Percentiles rank a stretch among this genome's conserved stretches.
Evolutionary conservation across 2,113 vertebrate species (phyloP).

Genomic region (Acinonyx jubatus): DNA sequence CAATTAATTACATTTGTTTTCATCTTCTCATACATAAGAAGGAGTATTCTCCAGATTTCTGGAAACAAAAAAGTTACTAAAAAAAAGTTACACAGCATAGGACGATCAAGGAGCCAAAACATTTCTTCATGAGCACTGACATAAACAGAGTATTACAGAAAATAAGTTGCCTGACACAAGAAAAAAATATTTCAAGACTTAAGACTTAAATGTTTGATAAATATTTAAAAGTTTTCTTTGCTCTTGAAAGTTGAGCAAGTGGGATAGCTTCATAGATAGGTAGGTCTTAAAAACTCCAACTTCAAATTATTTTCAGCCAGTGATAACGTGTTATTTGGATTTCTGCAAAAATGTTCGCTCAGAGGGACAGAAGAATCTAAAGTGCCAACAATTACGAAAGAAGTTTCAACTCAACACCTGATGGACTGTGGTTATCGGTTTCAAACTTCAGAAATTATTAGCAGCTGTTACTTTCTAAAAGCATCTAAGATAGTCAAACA

Average conservation of each 20-base stretch:
- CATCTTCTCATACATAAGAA: not conserved
- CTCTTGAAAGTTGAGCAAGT: not conserved
- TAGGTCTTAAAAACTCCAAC: not conserved
- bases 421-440: conserved; percentile 1
- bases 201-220: conserved; percentile 26
- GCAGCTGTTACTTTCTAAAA: conserved; percentile 59
- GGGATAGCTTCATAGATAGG: not conserved
- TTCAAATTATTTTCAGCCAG: conserved; percentile 7
- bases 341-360: not conserved
- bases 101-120: not conserved
- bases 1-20: not conserved
- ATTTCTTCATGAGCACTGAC: not conserved
- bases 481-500: conserved; percentile 38
- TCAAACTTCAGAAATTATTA: conserved; percentile 50
- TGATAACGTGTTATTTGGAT: not conserved
- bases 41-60: not conserved
- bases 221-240: not conserved
- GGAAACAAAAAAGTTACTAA: not conserved
- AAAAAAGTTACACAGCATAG: not conserved
- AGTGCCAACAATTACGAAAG: not conserved
- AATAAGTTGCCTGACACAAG: conserved; percentile 20
- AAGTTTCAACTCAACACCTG: not conserved
- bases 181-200: not conserved
- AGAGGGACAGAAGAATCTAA: not conserved
- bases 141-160: conserved; percentile 33